These are phyloP conservation scores for Phenganax stokvisi DNA, from an alignment of 92 coral and sea anemone species.

Conservation along the genomic window DNA sequence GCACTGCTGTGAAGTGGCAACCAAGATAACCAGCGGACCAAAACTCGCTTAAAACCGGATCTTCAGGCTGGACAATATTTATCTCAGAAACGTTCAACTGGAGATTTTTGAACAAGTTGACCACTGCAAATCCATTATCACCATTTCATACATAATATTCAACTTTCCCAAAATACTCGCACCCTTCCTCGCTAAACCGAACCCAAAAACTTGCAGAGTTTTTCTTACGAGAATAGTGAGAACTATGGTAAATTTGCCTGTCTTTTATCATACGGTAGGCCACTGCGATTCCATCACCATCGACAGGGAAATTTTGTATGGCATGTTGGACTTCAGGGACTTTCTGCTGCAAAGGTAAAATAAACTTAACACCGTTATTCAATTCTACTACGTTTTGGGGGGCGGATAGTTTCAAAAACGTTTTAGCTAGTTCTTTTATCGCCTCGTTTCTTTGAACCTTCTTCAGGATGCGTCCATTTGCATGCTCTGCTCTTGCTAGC, in stretches of 20 bases:
- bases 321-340: background rate
- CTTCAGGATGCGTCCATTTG: conserved; percentile 29
- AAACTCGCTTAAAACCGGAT: conserved; percentile 43
- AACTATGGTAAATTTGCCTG: conserved; percentile 55
- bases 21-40: conserved; percentile 43
- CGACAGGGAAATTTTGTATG: conserved; percentile 13
- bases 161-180: conserved; percentile 47
- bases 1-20: conserved; percentile 42
- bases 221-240: conserved; percentile 44
- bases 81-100: conserved; percentile 45
- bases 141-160: conserved; percentile 47
- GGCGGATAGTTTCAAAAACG: conserved; percentile 19
- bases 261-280: conserved; percentile 5
- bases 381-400: conserved; percentile 39
- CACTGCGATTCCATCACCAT: background rate
- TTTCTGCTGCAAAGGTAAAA: conserved; percentile 40
- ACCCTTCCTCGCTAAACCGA: conserved; percentile 17
- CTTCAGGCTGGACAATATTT: conserved; percentile 47
- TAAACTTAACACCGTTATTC: conserved; percentile 42
- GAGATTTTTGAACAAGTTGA: conserved; percentile 43
- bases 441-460: conserved; percentile 37
- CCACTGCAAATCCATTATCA: conserved; percentile 48
- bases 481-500: conserved; percentile 55
- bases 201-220: conserved; percentile 58
- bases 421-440: conserved; percentile 47